These are phyloP conservation scores for Tenrec ecaudatus DNA, from an alignment of 2,113 vertebrate genomes.

Conservation along the genomic window DNA sequence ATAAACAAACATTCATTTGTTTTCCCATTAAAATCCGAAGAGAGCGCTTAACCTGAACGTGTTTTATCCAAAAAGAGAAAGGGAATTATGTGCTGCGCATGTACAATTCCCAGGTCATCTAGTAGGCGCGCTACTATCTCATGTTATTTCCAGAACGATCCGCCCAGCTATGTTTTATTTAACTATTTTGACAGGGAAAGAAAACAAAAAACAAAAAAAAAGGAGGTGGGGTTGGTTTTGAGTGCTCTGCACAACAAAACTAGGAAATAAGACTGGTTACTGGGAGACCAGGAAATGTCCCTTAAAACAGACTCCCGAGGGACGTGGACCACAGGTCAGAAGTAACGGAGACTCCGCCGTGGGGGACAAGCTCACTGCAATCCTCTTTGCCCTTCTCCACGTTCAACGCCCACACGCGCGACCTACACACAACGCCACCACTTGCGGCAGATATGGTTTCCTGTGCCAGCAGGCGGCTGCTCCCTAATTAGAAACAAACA, in stretches of 20 bases:
- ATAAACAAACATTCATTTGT: not conserved
- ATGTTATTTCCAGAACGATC: conserved; percentile 29
- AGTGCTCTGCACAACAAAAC: not conserved
- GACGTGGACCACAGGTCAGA: not conserved
- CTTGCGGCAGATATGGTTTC: conserved; percentile 64
- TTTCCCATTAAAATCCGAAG: not conserved
- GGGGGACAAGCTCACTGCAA: not conserved
- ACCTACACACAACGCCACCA: conserved; percentile 12
- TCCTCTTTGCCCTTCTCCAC: conserved; percentile 1
- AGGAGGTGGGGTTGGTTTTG: not conserved
- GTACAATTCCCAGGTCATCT: conserved; percentile 20
- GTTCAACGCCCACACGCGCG: conserved; percentile 59
- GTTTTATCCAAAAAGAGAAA: conserved; percentile 35
- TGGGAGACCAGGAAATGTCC: not conserved
- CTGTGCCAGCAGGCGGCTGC: conserved; percentile 64
- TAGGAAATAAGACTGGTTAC: not conserved
- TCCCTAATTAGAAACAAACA: conserved; percentile 79
- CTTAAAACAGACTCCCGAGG: not conserved
- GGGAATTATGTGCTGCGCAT: not conserved
- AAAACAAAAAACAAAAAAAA: not conserved
- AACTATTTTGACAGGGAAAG: not conserved
- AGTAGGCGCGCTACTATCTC: not conserved
- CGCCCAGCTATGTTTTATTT: not conserved
- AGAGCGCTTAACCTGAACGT: conserved; percentile 3
- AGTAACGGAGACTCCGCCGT: not conserved